Percentiles rank a stretch among this genome's conserved stretches.
Conservation (phyloP, 2,797 vertebrate genomes). For the Stomatorhinus walkeri region DNA sequence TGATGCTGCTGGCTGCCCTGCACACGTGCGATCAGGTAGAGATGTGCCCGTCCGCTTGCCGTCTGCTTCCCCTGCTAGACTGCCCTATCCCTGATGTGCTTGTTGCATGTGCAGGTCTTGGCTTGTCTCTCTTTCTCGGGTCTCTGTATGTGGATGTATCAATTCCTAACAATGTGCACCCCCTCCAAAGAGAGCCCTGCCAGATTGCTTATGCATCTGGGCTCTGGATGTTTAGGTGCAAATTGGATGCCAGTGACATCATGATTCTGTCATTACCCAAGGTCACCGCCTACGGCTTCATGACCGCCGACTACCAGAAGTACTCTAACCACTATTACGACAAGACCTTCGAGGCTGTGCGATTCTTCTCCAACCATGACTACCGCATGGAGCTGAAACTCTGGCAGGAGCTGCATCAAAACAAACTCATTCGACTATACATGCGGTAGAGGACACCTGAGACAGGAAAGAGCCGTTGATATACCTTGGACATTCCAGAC, state of each 20-base stretch:
- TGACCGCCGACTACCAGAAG: conserved; percentile 58
- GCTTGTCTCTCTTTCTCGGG: not conserved
- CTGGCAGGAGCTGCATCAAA: conserved; percentile 63
- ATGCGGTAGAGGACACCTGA: conserved; percentile 32
- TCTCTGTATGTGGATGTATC: not conserved
- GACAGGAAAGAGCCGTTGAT: not conserved
- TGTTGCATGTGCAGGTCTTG: not conserved
- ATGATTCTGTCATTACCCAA: conserved; percentile 29
- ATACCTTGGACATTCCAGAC: not conserved
- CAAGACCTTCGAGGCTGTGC: conserved; percentile 26
- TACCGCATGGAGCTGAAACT: conserved; percentile 56
- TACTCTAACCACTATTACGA: conserved; percentile 73
- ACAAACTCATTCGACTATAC: conserved; percentile 56
- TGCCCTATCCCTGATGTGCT: not conserved
- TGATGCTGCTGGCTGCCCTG: conserved; percentile 66
- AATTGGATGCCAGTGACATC: not conserved
- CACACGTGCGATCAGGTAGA: conserved; percentile 68
- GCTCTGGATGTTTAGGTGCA: not conserved
- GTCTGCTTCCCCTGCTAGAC: not conserved
- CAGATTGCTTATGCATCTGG: not conserved
- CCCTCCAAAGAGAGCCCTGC: not conserved
- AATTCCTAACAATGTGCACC: not conserved
- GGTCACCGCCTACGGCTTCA: conserved; percentile 71
- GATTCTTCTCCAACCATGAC: conserved; percentile 67
- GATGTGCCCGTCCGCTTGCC: not conserved